These are phyloP conservation scores for Phrixothrix hirtus DNA, from an alignment of 2,888 invertebrate genomes.

Conservation along the genomic window DNA sequence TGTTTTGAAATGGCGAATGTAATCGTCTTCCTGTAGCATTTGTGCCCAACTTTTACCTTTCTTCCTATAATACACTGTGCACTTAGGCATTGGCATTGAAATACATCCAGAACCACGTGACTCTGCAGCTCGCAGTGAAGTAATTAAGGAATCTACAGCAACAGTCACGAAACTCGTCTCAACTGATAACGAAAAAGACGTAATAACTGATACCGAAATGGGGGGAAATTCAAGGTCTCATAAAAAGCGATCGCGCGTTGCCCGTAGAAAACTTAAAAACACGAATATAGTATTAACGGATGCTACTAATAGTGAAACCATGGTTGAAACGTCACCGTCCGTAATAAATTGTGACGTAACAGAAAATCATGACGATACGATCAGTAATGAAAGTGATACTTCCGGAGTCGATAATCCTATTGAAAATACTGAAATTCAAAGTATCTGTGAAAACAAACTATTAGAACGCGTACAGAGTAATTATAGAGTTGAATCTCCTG, in stretches of 20 bases:
- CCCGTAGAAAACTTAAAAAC: constrained; percentile 36
- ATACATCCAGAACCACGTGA: constrained; percentile 23
- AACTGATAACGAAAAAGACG: constrained; percentile 23
- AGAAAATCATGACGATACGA: constrained; percentile 8
- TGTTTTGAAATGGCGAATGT: constrained; percentile 11
- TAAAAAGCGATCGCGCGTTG: constrained; percentile 35
- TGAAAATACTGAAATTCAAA: constrained; percentile 19
- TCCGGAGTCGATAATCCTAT: constrained; percentile 15
- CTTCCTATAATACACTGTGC: constrained; percentile 32
- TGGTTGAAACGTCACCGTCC: constrained; percentile 18
- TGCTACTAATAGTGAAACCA: constrained; percentile 15
- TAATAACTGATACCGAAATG: constrained; percentile 37
- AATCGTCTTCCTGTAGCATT: constrained; percentile 17
- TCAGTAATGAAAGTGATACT: constrained; percentile 8
- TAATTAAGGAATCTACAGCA: constrained; percentile 9
- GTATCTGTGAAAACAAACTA: constrained; percentile 21
- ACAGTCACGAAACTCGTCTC: constrained; percentile 24
- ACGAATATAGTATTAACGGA: constrained; percentile 15
- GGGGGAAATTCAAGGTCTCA: constrained; percentile 39
- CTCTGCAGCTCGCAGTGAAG: constrained; percentile 25
- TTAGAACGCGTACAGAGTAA: constrained; percentile 23
- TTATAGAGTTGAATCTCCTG: constrained; percentile 54
- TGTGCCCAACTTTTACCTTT: constrained; percentile 22
- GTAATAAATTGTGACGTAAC: constrained; percentile 13
- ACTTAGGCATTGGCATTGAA: constrained; percentile 30